A percentile compares a stretch with the other conserved stretches of the same genome.
These are phyloP conservation scores for Macroramphosus scolopax DNA, from an alignment of 2,797 vertebrate genomes.

Conservation along the genomic window DNA sequence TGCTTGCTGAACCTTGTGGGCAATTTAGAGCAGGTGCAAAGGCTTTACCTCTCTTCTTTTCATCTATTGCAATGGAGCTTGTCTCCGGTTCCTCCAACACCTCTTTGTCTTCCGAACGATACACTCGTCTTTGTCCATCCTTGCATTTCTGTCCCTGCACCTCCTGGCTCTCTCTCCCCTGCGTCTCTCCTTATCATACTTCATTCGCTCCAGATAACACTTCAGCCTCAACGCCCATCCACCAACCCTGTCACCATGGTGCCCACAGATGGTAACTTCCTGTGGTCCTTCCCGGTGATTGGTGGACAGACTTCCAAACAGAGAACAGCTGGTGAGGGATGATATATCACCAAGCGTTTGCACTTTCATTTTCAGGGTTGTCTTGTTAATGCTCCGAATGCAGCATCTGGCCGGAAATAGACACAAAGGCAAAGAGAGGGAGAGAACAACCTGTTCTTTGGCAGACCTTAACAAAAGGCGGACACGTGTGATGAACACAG, in stretches of 20 bases:
- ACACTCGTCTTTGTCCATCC: too few relatives aligned
- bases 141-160: too few relatives aligned
- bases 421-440: slow-evolving; percentile 65
- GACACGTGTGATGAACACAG: slow-evolving; percentile 58
- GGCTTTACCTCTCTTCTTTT: too few relatives aligned
- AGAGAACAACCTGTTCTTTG: slow-evolving; percentile 71
- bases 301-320: slow-evolving; percentile 68
- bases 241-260: slow-evolving; percentile 65
- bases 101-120: too few relatives aligned
- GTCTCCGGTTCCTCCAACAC: too few relatives aligned
- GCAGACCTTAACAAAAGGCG: slow-evolving; percentile 65
- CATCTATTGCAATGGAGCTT: too few relatives aligned
- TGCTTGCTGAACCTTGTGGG: too few relatives aligned
- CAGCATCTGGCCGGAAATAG: slow-evolving; percentile 76
- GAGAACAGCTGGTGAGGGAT: slow-evolving; percentile 75
- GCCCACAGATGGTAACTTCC: slow-evolving; percentile 72
- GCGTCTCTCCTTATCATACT: too few relatives aligned
- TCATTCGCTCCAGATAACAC: too few relatives aligned
- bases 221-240: slow-evolving; percentile 54
- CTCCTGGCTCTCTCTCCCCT: not conserved
- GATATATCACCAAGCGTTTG: slow-evolving; percentile 73
- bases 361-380: slow-evolving; percentile 75
- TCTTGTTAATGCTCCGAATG: slow-evolving; percentile 72
- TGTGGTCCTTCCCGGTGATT: slow-evolving; percentile 70
- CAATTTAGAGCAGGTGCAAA: too few relatives aligned